These are phyloP conservation scores for Drosophila tanythrix DNA, from an alignment of 2,888 invertebrate species.

Conservation along the genomic window DNA sequence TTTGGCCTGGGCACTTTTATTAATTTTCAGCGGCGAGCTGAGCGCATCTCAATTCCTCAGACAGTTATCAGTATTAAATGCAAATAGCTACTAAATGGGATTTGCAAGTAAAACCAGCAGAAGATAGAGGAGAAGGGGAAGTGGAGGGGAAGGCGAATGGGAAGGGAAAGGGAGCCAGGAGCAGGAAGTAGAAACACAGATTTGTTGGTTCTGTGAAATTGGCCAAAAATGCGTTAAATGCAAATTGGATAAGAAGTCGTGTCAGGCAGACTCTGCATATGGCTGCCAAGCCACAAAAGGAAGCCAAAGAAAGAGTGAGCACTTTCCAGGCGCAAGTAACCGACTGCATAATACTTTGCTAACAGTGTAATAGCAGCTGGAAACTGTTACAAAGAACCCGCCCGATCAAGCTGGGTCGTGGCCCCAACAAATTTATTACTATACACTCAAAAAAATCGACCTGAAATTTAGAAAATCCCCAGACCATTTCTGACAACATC, in stretches of 20 bases:
- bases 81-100: conserved; percentile 80
- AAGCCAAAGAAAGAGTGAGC: not conserved
- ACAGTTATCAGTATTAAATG: conserved; percentile 76
- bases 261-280: conserved; percentile 59
- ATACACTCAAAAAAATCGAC: too few species aligned
- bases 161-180: not conserved
- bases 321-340: not conserved
- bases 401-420: not conserved
- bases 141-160: not conserved
- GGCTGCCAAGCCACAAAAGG: conserved; percentile 42
- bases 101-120: conserved; percentile 39
- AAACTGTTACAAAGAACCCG: not conserved
- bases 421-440: not conserved
- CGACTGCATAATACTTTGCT: not conserved
- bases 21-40: conserved; percentile 41
- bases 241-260: conserved; percentile 79
- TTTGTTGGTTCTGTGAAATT: conserved; percentile 55
- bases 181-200: conserved; percentile 16
- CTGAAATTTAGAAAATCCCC: too few species aligned
- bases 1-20: conserved; percentile 51
- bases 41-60: conserved; percentile 71
- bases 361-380: not conserved
- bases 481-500: too few species aligned
- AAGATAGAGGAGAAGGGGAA: not conserved
- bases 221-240: conserved; percentile 79